phyloP scores from a whole-genome alignment of 2,888 invertebrate species.

The Buathra laborator region DNA sequence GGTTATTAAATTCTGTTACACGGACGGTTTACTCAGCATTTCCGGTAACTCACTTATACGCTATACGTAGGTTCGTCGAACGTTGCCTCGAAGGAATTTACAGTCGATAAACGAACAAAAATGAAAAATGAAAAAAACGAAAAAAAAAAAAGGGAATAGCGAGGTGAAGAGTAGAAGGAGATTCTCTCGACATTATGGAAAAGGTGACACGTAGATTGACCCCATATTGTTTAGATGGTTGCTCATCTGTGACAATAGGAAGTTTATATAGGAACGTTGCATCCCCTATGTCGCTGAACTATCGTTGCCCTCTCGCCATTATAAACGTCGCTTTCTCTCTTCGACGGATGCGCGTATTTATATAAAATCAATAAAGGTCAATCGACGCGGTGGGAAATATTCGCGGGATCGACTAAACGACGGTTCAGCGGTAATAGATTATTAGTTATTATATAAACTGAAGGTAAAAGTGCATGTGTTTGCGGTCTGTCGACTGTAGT shows the following conservation, averaged over 20 bases:
- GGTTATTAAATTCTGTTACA: not conserved
- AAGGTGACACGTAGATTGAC: conserved; percentile 12
- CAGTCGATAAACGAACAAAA: conserved; percentile 19
- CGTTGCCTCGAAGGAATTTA: not conserved
- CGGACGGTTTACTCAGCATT: not conserved
- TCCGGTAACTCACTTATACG: conserved; percentile 3
- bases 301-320: not conserved
- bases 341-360: conserved; percentile 4
- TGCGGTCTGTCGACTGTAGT: conserved; percentile 23
- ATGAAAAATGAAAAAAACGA: not conserved
- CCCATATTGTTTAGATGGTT: conserved; percentile 6
- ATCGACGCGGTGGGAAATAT: conserved; percentile 22
- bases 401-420: conserved; percentile 18
- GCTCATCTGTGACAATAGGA: not conserved
- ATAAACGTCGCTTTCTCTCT: not conserved
- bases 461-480: conserved; percentile 45
- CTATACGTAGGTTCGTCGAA: not conserved
- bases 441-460: conserved; percentile 40
- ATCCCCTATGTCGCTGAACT: conserved; percentile 3
- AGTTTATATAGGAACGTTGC: not conserved
- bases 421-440: conserved; percentile 41
- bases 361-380: conserved; percentile 50
- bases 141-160: conserved; percentile 14
- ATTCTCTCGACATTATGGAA: not conserved
- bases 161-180: not conserved